Percentiles rank a stretch among this genome's conserved stretches.
These are phyloP conservation scores for Dicrostonyx torquatus DNA, from an alignment of 2,797 vertebrate species.

Conservation along the genomic window DNA sequence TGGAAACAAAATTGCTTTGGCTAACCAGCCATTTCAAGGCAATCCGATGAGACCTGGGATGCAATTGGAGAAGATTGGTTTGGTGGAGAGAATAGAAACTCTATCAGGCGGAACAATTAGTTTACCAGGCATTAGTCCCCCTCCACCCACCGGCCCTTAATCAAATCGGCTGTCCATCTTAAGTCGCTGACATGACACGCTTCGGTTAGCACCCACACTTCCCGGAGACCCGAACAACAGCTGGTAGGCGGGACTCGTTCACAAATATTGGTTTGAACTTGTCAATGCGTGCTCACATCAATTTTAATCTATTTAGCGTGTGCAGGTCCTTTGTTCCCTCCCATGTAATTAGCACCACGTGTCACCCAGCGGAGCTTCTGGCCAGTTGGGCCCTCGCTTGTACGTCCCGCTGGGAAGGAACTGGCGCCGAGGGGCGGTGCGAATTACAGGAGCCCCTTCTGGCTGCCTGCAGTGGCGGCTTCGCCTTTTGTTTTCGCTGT, in stretches of 20 bases:
- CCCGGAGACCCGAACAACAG: slow-evolving; percentile 57
- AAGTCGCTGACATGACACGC: slow-evolving; percentile 74
- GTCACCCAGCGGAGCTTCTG: background rate
- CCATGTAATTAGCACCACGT: background rate
- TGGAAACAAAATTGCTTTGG: slow-evolving; percentile 86
- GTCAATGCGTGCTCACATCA: slow-evolving; percentile 72
- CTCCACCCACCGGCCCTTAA: slow-evolving; percentile 43
- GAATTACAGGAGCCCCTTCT: slow-evolving; percentile 52
- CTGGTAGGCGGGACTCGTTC: slow-evolving; percentile 73
- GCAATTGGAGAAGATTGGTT: slow-evolving; percentile 83
- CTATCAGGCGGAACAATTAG: slow-evolving; percentile 79
- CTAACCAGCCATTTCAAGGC: slow-evolving; percentile 87
- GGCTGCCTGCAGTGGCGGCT: slow-evolving; percentile 15
- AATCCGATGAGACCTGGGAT: slow-evolving; percentile 85
- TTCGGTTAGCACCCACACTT: slow-evolving; percentile 25
- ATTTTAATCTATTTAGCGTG: slow-evolving; percentile 72
- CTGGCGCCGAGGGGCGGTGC: background rate
- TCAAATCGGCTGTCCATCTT: slow-evolving; percentile 77
- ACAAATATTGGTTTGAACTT: slow-evolving; percentile 78
- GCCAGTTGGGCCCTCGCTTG: slow-evolving; percentile 32
- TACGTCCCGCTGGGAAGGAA: slow-evolving; percentile 57
- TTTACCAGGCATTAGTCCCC: slow-evolving; percentile 44
- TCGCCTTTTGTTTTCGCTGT: slow-evolving; percentile 71
- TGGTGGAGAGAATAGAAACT: slow-evolving; percentile 83
- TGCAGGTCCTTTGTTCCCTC: slow-evolving; percentile 52